Base-by-base conservation (phyloP, 23 tunicate genomes). In the Styela plicata region DNA sequence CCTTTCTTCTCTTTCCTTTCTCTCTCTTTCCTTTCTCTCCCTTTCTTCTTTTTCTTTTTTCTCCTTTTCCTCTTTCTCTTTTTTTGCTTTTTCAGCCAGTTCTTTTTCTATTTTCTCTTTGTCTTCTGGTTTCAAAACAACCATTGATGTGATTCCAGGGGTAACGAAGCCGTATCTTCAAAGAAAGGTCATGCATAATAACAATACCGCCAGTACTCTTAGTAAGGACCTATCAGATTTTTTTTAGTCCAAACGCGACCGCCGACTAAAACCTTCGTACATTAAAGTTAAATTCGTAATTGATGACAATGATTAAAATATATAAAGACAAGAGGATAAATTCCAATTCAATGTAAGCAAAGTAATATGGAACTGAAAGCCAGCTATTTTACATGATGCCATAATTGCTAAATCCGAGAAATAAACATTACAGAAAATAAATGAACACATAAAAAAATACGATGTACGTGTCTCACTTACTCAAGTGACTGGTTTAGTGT, bases 121-220 rank as follows among this genome's bases (percentile, higher is more conserved):
- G 52, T 85, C 84, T 18, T 69, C 84, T 17, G 89, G 89, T 79
- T 85, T 85, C 22, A 79, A 31, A 5, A 85, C 89, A 64, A 85
- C 61, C 79, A 85, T 63, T 22, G 89, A 79, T 3, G 84, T 85
- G 28, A 85, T 85, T 19, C 79, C 84, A 18, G 89, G 89, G 19
- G 84, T 79, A 10, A 85, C 89, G 35, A 85, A 79, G 22, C 84
- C 84, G 33, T 25, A 52, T 44, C 89, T 85, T 71, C 22, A 13
- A 63, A 22, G 31, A 0, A 63, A 29, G 26, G 36, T 13, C 57
- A n/a, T n/a, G n/a, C n/a, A n/a, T n/a, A n/a, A n/a, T 16, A 69
- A 16, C 23, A 16, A 18, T 74, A n/a, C n/a, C n/a, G n/a, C n/a
- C 33, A 30, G 63, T 13, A 61, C 64, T 18, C 19, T 18, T 18